Conservation (phyloP, 2,888 invertebrate genomes). For the Lasioglossum morio region DNA sequence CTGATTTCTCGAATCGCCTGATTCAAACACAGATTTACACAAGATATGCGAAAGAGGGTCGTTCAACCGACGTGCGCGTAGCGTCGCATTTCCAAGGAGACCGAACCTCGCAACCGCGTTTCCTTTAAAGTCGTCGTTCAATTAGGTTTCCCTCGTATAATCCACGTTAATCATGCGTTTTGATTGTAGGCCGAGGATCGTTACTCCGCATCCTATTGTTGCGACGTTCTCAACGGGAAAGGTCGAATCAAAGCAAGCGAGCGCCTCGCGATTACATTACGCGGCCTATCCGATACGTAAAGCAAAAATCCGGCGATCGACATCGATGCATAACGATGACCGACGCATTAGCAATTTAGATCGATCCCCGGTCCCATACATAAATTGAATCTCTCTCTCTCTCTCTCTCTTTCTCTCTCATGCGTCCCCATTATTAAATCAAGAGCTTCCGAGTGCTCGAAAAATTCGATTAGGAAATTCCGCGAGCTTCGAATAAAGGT, state of each 20-base stretch:
- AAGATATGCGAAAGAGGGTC: background rate
- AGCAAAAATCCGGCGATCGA: background rate
- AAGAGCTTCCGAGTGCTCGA: background rate
- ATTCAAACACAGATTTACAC: background rate
- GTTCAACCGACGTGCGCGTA: background rate
- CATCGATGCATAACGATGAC: background rate
- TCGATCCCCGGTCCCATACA: background rate
- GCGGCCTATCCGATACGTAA: background rate
- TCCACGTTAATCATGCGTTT: slow-evolving; percentile 9
- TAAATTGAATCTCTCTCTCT: background rate
- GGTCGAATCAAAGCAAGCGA: background rate
- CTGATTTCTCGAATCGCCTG: background rate
- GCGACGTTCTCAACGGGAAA: slow-evolving; percentile 14
- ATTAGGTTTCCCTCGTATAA: background rate
- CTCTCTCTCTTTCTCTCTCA: background rate
- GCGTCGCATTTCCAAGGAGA: slow-evolving; percentile 20
- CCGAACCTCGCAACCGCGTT: background rate
- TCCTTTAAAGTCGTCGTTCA: slow-evolving; percentile 13
- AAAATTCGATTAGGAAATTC: background rate
- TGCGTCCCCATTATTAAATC: background rate
- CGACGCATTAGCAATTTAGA: background rate
- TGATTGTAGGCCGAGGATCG: slow-evolving; percentile 23
- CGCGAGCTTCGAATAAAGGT: background rate
- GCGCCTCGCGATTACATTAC: background rate
- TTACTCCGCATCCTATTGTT: slow-evolving; percentile 31